Evolutionary conservation across 1,140 invertebrate species (phyloP), one percentile per base, ranked within the genome.

Genomic region (Sinonovacula constricta): DNA sequence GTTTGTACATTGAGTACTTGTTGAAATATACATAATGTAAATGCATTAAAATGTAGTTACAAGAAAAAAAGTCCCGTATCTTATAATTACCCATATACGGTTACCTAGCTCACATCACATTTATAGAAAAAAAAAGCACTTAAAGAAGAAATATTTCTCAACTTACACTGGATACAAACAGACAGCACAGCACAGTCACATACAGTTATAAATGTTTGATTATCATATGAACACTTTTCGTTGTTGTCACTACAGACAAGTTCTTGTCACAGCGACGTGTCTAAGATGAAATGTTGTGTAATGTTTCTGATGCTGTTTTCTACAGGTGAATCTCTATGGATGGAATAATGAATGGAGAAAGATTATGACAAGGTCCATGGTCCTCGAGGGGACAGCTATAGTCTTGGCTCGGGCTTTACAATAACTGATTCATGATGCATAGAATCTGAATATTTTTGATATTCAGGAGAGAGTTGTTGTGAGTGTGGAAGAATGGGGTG

Each of bases 391-490:
- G 36, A 39, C 22, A 49, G 72, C 81, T 84, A 80, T 75, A 75
- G 60, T 26, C 70, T 67, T 57, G 85, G 82, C 74, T 86, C 86
- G 30, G 82, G 45, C 71, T 86, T 88, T 10, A 87, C 85, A 63
- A 87, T 84, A 49, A 85, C 79, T 12, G 82, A 79, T 12, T 83
- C 83, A 65, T 83, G 85, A 57, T 78, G 75, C 75, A 78, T 78
- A 63, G 75, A 62, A 22, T 78, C 75, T 33, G 71, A 75, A 67
- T 65, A 75, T 62, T 75, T 80, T 31, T 51, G 59, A 62, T 26
- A 69, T 51, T 53, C 51, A 28, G 34, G 53, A 51, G 31, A 66
- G 36, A 62, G 63, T n/a, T 71, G 68, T 51, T 66, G 68, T 57
- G 77, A 56, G 26, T 59, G 69, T 51, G 79, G 66, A 65, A 72